Conservation (phyloP, 2,113 vertebrate species). For the Microcebus murinus region DNA sequence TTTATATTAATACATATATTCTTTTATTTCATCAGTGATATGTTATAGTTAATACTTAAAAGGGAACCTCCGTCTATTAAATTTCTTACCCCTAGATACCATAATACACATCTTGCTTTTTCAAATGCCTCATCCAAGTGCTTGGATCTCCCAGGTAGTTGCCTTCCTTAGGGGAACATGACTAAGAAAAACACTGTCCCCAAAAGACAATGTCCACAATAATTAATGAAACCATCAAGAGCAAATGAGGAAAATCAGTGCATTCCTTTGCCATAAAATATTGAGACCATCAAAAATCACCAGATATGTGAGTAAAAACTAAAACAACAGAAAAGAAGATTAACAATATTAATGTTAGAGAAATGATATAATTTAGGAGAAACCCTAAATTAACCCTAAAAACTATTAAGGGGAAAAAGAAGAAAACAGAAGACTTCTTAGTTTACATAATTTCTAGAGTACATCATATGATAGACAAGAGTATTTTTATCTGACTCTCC, state of each 20-base stretch:
- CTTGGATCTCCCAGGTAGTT: not conserved
- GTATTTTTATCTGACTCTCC: not conserved
- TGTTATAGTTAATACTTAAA: not conserved
- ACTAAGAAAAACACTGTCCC: not conserved
- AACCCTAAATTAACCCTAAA: not conserved
- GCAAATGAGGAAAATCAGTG: not conserved
- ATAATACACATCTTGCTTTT: not conserved
- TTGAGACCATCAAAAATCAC: not conserved
- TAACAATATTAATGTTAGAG: not conserved
- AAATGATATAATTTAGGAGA: not conserved
- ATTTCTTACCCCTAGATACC: not conserved
- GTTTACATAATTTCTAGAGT: not conserved
- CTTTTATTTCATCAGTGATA: not conserved
- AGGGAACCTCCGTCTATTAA: not conserved
- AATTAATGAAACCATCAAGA: not conserved
- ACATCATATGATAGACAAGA: not conserved
- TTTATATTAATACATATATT: not conserved
- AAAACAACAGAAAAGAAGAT: not conserved
- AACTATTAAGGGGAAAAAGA: not conserved
- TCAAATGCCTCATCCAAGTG: not conserved
- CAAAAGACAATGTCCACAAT: not conserved
- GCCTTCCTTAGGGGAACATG: not conserved
- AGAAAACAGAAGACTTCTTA: not conserved
- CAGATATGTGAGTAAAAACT: not conserved
- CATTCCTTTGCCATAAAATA: not conserved